Base-by-base conservation (phyloP, 2,113 vertebrate species). In the Nematolebias whitei region DNA sequence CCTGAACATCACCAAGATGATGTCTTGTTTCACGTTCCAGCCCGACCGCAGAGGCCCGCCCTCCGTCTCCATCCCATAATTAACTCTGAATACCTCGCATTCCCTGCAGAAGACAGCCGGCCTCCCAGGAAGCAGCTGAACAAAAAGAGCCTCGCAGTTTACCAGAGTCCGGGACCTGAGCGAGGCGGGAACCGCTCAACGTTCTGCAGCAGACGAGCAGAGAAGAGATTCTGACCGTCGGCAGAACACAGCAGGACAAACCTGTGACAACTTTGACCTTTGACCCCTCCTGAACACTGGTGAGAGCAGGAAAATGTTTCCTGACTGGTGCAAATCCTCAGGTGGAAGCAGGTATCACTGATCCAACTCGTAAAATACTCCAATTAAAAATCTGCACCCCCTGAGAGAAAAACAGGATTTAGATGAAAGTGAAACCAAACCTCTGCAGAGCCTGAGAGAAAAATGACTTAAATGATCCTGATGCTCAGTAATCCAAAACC, bases 81-180 rank as follows among this genome's bases (percentile, higher is more conserved):
- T 74, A 76, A 12, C 12, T 12, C 12, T 13, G 45, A 63, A 83
- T 78, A 4, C 71, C 26, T 66, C 23, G 59, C 73, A 76, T 65
- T 44, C 67, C 32, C 1, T 48, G 13, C 54, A 26, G 73, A 22
- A 29, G 63, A 32, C 66, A 72, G 20, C 66, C 32, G 29, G 50
- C 50, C 26, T 61, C 51, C 12, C 16, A 22, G 4, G 22, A 67
- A 50, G 45, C 41, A 32, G 50, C 32, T 1, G 71, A 2, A 19
- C 35, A 52, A 0, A 29, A 41, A 20, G n/a, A n/a, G n/a, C n/a
- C n/a, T n/a, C n/a, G n/a, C 35, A 43, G 41, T 47, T 47, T 47
- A 6, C n/a, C 18, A 24, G 12, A 41, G 12, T 43, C 39, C 38
- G 39, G 55, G 43, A n/a, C 43, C 20, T 55, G 32, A 38, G 6